These are phyloP conservation scores for Malacoraja senta DNA, from an alignment of 2,797 vertebrate genomes.

Conservation along the genomic window DNA sequence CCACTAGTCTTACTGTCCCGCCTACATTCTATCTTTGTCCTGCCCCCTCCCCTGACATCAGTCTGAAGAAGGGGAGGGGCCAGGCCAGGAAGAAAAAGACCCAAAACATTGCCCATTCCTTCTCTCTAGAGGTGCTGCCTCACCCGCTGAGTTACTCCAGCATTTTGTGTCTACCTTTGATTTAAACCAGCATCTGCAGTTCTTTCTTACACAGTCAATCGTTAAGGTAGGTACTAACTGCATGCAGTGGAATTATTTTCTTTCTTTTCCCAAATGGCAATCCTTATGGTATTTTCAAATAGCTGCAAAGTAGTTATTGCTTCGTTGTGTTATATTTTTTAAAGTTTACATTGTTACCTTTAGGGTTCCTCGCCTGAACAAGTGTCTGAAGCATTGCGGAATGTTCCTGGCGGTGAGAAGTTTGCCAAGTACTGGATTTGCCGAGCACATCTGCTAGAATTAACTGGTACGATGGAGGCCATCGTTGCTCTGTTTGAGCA, in stretches of 20 bases:
- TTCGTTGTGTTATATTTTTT: background rate
- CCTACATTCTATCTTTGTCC: no score
- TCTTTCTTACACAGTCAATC: no score
- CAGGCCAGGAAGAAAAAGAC: no score
- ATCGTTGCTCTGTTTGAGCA: conserved; percentile 68
- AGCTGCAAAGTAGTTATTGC: background rate
- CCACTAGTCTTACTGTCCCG: no score
- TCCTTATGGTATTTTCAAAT: background rate
- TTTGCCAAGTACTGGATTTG: conserved; percentile 88
- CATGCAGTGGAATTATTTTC: background rate
- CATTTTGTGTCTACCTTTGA: no score
- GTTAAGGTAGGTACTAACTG: background rate
- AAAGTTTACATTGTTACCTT: background rate
- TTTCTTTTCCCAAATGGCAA: background rate
- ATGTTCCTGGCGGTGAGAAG: conserved; percentile 69
- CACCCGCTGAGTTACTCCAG: no score
- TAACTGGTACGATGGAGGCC: conserved; percentile 60
- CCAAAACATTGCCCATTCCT: no score
- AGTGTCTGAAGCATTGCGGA: conserved; percentile 60
- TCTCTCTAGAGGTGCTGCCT: no score
- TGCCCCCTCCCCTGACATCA: no score
- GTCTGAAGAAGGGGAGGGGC: no score
- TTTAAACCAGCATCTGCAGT: no score
- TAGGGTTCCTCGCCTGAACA: conserved; percentile 59
- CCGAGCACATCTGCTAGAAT: conserved; percentile 67